Evolutionary conservation across 2,888 invertebrate genomes (phyloP).

Genomic region (Drosophila eohydei): DNA sequence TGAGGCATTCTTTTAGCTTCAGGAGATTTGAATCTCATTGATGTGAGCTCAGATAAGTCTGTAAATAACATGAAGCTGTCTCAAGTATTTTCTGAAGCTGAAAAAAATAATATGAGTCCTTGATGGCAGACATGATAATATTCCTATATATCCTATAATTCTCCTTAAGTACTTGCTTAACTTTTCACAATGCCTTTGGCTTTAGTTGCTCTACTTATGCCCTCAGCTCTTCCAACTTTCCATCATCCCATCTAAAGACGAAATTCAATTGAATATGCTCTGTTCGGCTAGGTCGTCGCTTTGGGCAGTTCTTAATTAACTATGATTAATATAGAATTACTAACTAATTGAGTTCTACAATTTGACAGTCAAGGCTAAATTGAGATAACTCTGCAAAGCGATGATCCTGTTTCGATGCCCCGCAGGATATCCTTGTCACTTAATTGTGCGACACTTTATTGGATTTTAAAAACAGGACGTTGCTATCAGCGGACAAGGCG

Average conservation of each 20-base stretch:
- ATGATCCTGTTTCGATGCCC: slow-evolving; percentile 37
- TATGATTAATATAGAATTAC: slow-evolving; percentile 55
- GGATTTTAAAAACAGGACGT: slow-evolving; percentile 76
- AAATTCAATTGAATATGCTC: slow-evolving; percentile 11
- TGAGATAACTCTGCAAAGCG: slow-evolving; percentile 6
- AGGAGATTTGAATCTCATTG: neutral
- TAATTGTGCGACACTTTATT: slow-evolving; percentile 81
- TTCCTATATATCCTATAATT: too few relatives aligned
- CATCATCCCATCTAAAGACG: neutral
- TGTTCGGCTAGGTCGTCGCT: neutral
- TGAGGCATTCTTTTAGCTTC: neutral
- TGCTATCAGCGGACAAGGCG: neutral
- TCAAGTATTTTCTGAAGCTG: too few relatives aligned
- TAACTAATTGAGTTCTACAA: slow-evolving; percentile 65
- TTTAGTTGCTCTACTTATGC: too few relatives aligned
- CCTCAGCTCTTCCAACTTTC: neutral
- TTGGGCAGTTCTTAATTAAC: slow-evolving; percentile 43
- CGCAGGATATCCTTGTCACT: slow-evolving; percentile 77
- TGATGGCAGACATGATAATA: too few relatives aligned
- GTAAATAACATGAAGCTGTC: too few relatives aligned
- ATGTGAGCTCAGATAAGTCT: neutral
- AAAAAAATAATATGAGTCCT: too few relatives aligned
- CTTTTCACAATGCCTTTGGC: neutral
- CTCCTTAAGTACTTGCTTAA: neutral
- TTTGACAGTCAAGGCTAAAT: slow-evolving; percentile 20